phyloP scores from a whole-genome alignment of 2,113 vertebrate genomes.

The Pelmatolapia mariae region DNA sequence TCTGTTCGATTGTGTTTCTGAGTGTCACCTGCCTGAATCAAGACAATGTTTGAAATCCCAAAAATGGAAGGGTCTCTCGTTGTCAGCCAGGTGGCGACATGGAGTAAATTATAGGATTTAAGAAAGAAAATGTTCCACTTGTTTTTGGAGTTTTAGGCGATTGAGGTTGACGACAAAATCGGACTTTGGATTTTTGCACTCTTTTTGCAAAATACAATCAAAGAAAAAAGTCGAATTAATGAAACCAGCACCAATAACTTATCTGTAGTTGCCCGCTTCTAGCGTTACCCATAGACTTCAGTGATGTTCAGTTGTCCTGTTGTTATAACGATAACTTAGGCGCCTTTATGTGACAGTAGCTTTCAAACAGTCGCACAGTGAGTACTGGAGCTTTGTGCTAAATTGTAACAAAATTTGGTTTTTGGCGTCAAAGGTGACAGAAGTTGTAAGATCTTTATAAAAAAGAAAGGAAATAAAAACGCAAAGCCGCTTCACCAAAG shows the following conservation, averaged over 20 bases:
- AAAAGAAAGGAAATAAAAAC: neutral
- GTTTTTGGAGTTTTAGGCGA: accelerated
- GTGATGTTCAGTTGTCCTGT: neutral
- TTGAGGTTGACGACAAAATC: accelerated
- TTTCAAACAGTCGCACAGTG: neutral
- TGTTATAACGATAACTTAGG: neutral
- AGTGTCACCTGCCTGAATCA: constrained; percentile 29
- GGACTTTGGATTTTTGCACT: neutral
- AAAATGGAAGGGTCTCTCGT: neutral
- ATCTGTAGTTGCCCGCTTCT: neutral
- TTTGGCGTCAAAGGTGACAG: accelerated
- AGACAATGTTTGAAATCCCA: constrained; percentile 24
- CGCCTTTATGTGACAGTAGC: neutral
- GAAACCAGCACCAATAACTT: neutral
- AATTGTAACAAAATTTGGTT: neutral
- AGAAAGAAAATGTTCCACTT: neutral
- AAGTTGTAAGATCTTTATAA: neutral
- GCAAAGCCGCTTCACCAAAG: neutral
- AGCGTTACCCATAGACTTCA: neutral
- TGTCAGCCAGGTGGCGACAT: neutral
- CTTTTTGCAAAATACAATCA: neutral
- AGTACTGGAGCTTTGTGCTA: neutral
- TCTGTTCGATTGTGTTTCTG: neutral
- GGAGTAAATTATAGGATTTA: neutral
- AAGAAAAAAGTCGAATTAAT: neutral